Evolutionary conservation across 2,797 vertebrate species (phyloP), one percentile per base, ranked within the genome.

Genomic region (Halcyon smyrnensis): DNA sequence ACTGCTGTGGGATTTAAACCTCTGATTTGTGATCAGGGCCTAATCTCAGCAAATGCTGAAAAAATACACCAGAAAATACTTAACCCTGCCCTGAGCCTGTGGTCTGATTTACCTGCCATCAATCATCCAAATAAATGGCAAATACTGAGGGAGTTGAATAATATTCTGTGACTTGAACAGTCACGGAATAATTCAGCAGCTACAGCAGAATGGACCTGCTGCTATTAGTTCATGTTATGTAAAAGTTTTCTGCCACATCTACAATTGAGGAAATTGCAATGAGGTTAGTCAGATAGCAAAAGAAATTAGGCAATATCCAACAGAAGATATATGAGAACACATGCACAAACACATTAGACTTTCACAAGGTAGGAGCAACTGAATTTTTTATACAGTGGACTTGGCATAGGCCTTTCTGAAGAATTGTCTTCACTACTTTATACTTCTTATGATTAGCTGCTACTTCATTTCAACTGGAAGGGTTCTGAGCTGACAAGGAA

Each of bases 271-370:
- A 93, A 93, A 85, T 51, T 60, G 51, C 89, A 91, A 82, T 82
- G 53, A 91, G 88, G 62, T 95, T 89, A 90, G 91, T 95, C 96
- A 95, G 88, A 8, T 83, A 92, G 93, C 95, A 92, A 80, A 95
- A 95, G 75, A 92, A 84, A 95, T 94, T 80, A 95, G 64, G 36
- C 60, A 94, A 46, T 27, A 30, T 32, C 77, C 43, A 34, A 60
- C 20, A 85, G 71, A 90, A 95, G 63, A 91, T 53, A 48, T 2
- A 46, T 15, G 48, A 90, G 77, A 87, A 90, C 56, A 79, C 74
- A 85, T 7, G 54, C 45, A 71, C 68, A 89, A 91, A 92, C 53
- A 63, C 2, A 68, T 34, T 63, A 87, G 91, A 71, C 48, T 89
- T 87, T 39, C 81, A 87, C n/a, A 74, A 92, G 24, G 63, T 30